These are phyloP conservation scores for Leptinotarsa texana DNA, from an alignment of 1,140 invertebrate genomes.

Conservation along the genomic window DNA sequence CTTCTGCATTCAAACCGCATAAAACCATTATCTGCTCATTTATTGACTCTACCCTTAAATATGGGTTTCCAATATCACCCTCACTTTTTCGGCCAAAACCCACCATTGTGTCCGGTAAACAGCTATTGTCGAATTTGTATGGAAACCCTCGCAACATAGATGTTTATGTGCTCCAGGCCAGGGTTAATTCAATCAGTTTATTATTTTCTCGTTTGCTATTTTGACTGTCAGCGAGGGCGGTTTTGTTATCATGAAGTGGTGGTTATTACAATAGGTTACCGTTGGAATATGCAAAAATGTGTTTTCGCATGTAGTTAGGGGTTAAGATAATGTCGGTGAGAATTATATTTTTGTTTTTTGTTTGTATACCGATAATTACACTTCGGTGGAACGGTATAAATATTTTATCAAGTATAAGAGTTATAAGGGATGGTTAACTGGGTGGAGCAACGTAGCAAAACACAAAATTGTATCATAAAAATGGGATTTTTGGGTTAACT, in stretches of 20 bases:
- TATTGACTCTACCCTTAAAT: slow-evolving; percentile 3
- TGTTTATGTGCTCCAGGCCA: neutral
- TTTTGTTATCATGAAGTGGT: slow-evolving; percentile 18
- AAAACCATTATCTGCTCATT: slow-evolving; percentile 14
- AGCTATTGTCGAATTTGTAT: slow-evolving; percentile 28
- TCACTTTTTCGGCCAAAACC: slow-evolving; percentile 19
- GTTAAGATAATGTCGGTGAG: no score
- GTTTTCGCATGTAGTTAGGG: slow-evolving; percentile 9
- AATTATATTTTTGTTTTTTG: no score
- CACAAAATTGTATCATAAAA: no score
- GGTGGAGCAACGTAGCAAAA: no score
- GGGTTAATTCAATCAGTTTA: slow-evolving; percentile 35
- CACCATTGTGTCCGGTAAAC: slow-evolving; percentile 24
- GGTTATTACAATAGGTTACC: slow-evolving; percentile 22
- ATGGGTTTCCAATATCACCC: slow-evolving; percentile 21
- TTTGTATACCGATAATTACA: no score
- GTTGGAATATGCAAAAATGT: slow-evolving; percentile 24
- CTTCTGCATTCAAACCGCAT: neutral
- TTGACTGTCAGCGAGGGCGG: slow-evolving; percentile 30
- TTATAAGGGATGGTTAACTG: no score
- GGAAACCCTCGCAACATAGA: slow-evolving; percentile 4
- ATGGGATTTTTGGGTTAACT: no score
- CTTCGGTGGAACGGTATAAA: no score
- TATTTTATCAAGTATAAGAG: no score
- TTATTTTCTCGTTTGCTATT: slow-evolving; percentile 37